Evolutionary conservation across 2,888 invertebrate species (phyloP).

Genomic region (Aromia moschata): DNA sequence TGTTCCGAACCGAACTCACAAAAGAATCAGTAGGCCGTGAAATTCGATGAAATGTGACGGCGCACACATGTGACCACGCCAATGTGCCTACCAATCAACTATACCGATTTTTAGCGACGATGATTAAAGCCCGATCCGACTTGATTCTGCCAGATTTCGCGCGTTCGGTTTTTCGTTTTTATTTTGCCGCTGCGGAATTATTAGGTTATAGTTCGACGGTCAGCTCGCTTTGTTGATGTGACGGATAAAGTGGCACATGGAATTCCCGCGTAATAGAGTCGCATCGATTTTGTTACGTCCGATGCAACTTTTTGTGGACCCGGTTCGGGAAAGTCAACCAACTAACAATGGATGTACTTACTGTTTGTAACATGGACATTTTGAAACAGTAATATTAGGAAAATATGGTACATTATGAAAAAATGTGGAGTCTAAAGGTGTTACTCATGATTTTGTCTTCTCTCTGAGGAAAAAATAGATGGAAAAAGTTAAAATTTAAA

Average conservation of each 20-base stretch:
- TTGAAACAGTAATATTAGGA: too few species aligned
- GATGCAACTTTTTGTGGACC: too few species aligned
- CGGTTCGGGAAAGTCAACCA: too few species aligned
- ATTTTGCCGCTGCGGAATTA: slow-evolving; percentile 33
- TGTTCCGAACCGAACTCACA: slow-evolving; percentile 56
- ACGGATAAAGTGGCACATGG: slow-evolving; percentile 32
- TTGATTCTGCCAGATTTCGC: slow-evolving; percentile 33
- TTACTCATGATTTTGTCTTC: too few species aligned
- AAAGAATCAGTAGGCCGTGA: slow-evolving; percentile 63
- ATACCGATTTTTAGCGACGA: slow-evolving; percentile 47
- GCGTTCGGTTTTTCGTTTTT: slow-evolving; percentile 25
- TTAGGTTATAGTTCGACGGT: slow-evolving; percentile 40
- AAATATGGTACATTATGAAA: too few species aligned
- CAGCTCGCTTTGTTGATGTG: slow-evolving; percentile 35
- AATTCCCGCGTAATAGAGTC: slow-evolving; percentile 12
- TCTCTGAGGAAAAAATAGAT: too few species aligned
- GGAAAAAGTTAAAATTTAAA: too few species aligned
- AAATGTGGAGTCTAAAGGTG: too few species aligned
- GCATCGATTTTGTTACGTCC: slow-evolving; percentile 19
- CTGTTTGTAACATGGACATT: too few species aligned
- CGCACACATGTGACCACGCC: slow-evolving; percentile 56
- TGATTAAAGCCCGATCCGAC: slow-evolving; percentile 41
- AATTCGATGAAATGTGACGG: slow-evolving; percentile 67
- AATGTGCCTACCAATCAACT: slow-evolving; percentile 52
- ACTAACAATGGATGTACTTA: too few species aligned